Conservation (phyloP, 2,113 vertebrate genomes). For the Copsychus sechellarum region DNA sequence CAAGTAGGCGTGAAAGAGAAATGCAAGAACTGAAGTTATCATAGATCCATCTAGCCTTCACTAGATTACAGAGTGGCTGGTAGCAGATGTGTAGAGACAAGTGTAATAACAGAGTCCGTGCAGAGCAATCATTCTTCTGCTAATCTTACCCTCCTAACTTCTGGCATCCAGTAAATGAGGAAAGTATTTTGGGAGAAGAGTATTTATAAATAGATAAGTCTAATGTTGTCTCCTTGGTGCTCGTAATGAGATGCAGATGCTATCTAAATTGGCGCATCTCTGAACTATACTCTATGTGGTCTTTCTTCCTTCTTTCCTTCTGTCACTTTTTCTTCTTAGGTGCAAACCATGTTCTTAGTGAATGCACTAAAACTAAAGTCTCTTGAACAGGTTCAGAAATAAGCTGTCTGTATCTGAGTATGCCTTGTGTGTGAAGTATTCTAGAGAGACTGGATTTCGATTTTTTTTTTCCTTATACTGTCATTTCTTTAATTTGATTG, state of each 20-base stretch:
- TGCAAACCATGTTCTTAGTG: neutral
- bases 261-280: neutral
- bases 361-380: neutral
- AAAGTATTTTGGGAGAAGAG: neutral
- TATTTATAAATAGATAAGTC: constrained; percentile 24
- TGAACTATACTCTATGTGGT: neutral
- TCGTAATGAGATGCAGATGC: neutral
- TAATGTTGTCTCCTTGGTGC: neutral
- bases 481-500: neutral
- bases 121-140: constrained; percentile 35
- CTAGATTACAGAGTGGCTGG: constrained; percentile 50
- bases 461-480: neutral
- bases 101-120: constrained; percentile 55
- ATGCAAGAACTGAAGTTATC: constrained; percentile 40
- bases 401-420: neutral
- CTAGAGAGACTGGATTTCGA: neutral
- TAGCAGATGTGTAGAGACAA: constrained; percentile 44
- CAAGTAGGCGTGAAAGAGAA: constrained; percentile 36
- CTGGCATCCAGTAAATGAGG: neutral
- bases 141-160: constrained; percentile 26
- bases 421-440: neutral
- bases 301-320: neutral
- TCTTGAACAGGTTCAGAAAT: neutral
- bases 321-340: neutral
- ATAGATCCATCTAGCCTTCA: constrained; percentile 2